Conservation (phyloP, 2,888 invertebrate species). For the Ditylenchus weischeri region DNA sequence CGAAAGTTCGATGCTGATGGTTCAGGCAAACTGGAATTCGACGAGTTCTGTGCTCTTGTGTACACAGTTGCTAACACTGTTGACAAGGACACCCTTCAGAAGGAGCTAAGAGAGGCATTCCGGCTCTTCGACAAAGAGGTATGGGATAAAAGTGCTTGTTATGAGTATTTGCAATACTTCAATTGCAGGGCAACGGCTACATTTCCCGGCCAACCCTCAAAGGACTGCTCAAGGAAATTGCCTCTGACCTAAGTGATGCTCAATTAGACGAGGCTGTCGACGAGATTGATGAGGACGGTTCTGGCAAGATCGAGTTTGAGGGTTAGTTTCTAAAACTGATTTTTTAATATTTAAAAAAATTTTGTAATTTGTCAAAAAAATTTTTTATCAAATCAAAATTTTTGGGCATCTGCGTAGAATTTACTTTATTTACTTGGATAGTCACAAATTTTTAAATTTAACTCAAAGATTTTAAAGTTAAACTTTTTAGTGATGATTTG, state of each 20-base stretch:
- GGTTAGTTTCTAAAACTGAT: slow-evolving; percentile 22
- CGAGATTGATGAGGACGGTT: slow-evolving; percentile 58
- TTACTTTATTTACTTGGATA: too few species aligned
- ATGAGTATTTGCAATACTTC: background rate
- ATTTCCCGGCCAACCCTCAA: slow-evolving; percentile 57
- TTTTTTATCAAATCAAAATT: background rate
- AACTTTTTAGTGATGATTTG: too few species aligned
- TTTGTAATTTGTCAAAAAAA: background rate
- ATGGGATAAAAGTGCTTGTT: background rate
- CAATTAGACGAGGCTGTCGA: slow-evolving; percentile 57
- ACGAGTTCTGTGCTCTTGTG: slow-evolving; percentile 61
- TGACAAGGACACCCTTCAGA: slow-evolving; percentile 85
- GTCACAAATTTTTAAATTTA: too few species aligned
- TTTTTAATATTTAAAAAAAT: background rate
- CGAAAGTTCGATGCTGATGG: slow-evolving; percentile 58
- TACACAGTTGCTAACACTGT: slow-evolving; percentile 61
- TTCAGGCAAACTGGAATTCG: slow-evolving; percentile 61
- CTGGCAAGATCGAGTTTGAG: slow-evolving; percentile 57
- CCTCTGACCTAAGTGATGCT: slow-evolving; percentile 54
- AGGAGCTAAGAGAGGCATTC: slow-evolving; percentile 96
- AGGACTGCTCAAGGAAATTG: slow-evolving; percentile 56
- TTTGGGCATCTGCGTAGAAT: too few species aligned
- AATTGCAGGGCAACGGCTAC: slow-evolving; percentile 62
- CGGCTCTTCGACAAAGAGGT: slow-evolving; percentile 78
- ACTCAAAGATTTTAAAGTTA: too few species aligned